Evolutionary conservation across 2,888 invertebrate species (phyloP), one percentile per base, ranked within the genome.

Genomic region (Catocala fraxini): DNA sequence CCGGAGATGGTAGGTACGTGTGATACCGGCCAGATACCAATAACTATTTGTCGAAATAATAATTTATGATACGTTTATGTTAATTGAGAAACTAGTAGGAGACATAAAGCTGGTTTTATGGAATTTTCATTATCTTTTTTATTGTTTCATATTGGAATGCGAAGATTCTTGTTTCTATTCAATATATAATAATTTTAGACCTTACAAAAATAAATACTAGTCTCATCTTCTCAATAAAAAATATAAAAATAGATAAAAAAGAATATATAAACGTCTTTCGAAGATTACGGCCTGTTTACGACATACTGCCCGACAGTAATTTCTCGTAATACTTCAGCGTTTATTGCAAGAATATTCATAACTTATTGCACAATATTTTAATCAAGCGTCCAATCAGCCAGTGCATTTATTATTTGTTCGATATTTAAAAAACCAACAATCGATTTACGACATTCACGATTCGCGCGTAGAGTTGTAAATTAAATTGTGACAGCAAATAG

Each of bases 41-140:
- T 90, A 91, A 87, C 89, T 87, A 93, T 92, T 93, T 92, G 92
- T 92, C 91, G 86, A 88, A 89, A 88, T 82, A 84, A 83, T 89
- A 91, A 93, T 92, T 90, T 92, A 93, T 89, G 74, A 73, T 71
- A 65, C 75, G 79, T 87, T 88, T 90, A 93, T 93, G 90, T 75
- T 82, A 92, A 92, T 91, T 61, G 55, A 80, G 82, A 85, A 86
- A 88, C 88, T 81, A 87, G 86, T 88, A 89, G 87, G 83, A 86
- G 87, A 86, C 81, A 79, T 72, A 82, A 62, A 89, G 83, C 91
- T 76, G 86, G 92, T 93, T 92, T 86, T 87, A 79, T 75, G 88
- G 90, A 91, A 92, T 93, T 89, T 89, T 89, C 87, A 90, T 90
- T 84, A 82, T 80, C 79, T 77, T 84, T 87, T 87, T 88, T 90